These are phyloP conservation scores for Chrysina gloriosa DNA, from an alignment of 2,888 invertebrate species.

Conservation along the genomic window DNA sequence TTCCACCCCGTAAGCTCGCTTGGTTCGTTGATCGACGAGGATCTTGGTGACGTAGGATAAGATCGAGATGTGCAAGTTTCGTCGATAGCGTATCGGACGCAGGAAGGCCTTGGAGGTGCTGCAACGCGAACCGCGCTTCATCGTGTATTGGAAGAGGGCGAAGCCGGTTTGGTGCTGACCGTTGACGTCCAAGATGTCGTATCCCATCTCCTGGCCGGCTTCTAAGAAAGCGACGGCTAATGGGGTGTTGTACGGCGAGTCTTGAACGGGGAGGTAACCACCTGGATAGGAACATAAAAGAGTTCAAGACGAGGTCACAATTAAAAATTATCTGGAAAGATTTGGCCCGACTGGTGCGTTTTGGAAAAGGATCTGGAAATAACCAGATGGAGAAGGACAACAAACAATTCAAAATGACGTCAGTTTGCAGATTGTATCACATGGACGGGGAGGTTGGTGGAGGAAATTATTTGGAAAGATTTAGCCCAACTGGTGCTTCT, in stretches of 20 bases:
- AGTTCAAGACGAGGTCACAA: no score
- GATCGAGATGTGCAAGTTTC: constrained; percentile 85
- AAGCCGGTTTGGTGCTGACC: constrained; percentile 89
- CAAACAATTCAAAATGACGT: no score
- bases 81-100: constrained; percentile 79
- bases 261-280: constrained; percentile 82
- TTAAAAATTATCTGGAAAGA: no score
- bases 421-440: no score
- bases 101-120: constrained; percentile 89
- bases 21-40: constrained; percentile 76
- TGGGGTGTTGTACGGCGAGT: constrained; percentile 84
- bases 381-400: no score
- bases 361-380: no score
- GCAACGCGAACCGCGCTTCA: constrained; percentile 84
- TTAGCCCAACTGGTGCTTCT: no score
- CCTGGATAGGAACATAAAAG: constrained; percentile 67
- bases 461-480: no score
- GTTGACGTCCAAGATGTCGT: constrained; percentile 87
- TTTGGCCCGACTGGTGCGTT: no score
- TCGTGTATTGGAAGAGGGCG: constrained; percentile 89
- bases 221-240: constrained; percentile 86
- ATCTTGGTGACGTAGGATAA: constrained; percentile 82
- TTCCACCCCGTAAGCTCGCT: constrained; percentile 81
- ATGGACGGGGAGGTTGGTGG: no score
- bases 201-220: constrained; percentile 93